Evolutionary conservation across 2,888 invertebrate species (phyloP), one percentile per base, ranked within the genome.

Genomic region (Ecdyonurus torrentis): DNA sequence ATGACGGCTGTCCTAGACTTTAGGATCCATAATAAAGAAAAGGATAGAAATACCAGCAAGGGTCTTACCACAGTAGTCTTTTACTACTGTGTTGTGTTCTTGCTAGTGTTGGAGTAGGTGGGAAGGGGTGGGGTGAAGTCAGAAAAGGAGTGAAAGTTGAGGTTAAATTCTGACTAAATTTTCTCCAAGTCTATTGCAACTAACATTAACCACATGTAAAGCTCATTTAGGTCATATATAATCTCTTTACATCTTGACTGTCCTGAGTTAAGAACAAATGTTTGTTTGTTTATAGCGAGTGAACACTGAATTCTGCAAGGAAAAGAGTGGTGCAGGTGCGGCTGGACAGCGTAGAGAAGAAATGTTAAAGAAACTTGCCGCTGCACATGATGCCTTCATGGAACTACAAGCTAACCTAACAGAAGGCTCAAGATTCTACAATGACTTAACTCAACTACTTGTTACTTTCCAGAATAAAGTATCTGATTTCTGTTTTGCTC

Each of bases 391-490:
- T 78, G 88, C 89, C 68, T 98, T 87, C 78, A 87, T 86, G 72
- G 94, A 97, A 75, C 80, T 99, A 67, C 86, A 87, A 69, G 86
- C 83, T 71, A 96, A 99, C 78, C 81, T 99, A 66, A 84, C 87
- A 71, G 99, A 99, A 77, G 99, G 99, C 67, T 89, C 89, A 64
- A 97, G 97, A 79, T 97, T 97, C 78, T 91, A 92, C 77, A 92
- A 91, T 74, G 91, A 92, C 76, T 79, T 93, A 67, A 92, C 92
- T n/a, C 86, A 87, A 79, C 77, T 99, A 70, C 79, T 99, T 73
- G 86, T 98, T 20, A 87, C 88, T 63, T 93, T 96, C 78, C 99
- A 99, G 81, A 95, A 91, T 77, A 98, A 98, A 78, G 91, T 98
- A 65, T 87, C 89, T 5, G 99, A 99, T 79, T 98, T 91, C 77